phyloP scores from a whole-genome alignment of 2,888 invertebrate species.

The Lasioglossum malachurum region DNA sequence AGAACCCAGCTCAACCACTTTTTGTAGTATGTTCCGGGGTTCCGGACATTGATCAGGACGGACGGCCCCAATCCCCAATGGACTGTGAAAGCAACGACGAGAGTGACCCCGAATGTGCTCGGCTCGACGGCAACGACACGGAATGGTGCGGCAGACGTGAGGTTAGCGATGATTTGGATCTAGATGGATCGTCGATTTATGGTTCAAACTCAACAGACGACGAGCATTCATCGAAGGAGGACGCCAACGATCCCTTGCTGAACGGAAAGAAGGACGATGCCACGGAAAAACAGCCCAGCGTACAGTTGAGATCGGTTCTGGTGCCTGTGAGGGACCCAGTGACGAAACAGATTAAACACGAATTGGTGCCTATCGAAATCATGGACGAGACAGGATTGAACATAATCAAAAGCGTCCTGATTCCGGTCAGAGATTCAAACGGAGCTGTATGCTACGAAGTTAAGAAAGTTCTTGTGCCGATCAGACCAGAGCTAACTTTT shows the following conservation, averaged over 20 bases:
- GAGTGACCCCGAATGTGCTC: not conserved
- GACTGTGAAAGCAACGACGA: not conserved
- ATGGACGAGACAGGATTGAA: constrained; percentile 37
- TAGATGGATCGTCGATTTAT: not conserved
- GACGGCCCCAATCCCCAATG: not conserved
- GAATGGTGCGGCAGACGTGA: not conserved
- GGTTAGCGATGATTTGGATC: not conserved
- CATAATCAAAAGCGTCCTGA: constrained; percentile 44
- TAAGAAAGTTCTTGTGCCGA: constrained; percentile 28
- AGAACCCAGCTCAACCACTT: constrained; percentile 15
- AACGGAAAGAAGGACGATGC: not conserved
- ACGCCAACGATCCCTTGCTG: not conserved
- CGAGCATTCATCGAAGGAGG: not conserved
- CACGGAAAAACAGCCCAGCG: not conserved
- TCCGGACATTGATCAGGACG: constrained; percentile 18
- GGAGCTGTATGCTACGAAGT: constrained; percentile 34
- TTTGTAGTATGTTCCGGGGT: constrained; percentile 27
- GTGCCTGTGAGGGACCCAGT: constrained; percentile 34
- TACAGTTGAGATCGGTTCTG: constrained; percentile 18
- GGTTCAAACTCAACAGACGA: not conserved
- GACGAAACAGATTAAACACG: constrained; percentile 16
- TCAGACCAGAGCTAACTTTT: not conserved
- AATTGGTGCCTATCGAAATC: constrained; percentile 30
- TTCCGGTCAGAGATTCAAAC: constrained; percentile 15
- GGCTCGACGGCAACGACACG: not conserved